These are phyloP conservation scores for Apodemus agrarius DNA, from an alignment of 2,797 vertebrate species.

Conservation along the genomic window DNA sequence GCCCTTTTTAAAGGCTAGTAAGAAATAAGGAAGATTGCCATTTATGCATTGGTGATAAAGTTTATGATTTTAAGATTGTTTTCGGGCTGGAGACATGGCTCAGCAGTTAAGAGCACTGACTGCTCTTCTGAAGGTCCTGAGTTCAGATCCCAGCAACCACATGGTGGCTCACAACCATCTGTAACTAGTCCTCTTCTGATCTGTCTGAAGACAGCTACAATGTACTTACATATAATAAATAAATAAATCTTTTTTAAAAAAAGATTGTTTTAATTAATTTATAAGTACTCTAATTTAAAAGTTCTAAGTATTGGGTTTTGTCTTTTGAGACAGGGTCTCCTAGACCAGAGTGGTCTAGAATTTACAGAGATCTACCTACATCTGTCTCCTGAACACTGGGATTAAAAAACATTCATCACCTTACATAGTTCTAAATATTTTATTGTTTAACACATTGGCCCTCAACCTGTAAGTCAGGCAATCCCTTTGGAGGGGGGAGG, in stretches of 20 bases:
- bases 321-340: neutral
- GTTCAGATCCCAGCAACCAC: no score
- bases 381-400: neutral
- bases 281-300: constrained; percentile 34
- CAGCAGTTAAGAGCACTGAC: no score
- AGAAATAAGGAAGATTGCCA: neutral
- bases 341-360: neutral
- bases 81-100: neutral
- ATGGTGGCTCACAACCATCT: no score
- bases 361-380: neutral
- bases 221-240: no score
- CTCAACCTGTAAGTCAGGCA: neutral
- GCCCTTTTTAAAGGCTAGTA: constrained; percentile 34
- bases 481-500: no score
- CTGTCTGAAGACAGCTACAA: no score
- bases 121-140: no score
- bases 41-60: constrained; percentile 11
- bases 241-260: no score
- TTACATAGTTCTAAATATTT: neutral
- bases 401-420: neutral
- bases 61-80: constrained; percentile 34
- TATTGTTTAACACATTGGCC: neutral
- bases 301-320: neutral
- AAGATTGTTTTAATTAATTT: constrained; percentile 39
- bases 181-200: no score